Evolutionary conservation across 2,797 vertebrate species (phyloP), one percentile per base, ranked within the genome.

Genomic region (Limosa lapponica): DNA sequence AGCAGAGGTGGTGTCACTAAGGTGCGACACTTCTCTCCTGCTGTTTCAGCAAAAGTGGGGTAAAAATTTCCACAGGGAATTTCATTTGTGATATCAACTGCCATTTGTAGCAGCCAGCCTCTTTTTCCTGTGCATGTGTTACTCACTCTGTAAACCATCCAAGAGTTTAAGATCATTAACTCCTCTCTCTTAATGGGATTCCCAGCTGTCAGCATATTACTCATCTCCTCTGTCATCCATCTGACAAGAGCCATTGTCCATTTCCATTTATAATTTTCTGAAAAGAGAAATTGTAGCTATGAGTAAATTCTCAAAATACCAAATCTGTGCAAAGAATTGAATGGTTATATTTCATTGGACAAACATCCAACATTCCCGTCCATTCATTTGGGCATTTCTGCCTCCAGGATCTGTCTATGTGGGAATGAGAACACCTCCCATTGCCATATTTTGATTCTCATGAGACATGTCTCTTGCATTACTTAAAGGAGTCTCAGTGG

Each of bases 151-250:
- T 81, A 89, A 92, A 71, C 82, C 66, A 67, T 24, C 49, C 24
- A 58, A 49, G 44, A 86, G 65, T 75, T 67, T 61, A 57, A 64
- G 28, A 57, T 71, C 52, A 54, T 79, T 55, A 91, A 55, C 46
- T 85, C 32, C 39, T 58, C 58, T 70, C 17, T 81, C 41, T 58
- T 61, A 69, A 39, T 65, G 66, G 75, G 58, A 57, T 81, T 93
- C 80, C 72, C 36, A 43, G 59, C 70, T 89, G 64, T 86, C 87
- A 90, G 75, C 49, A 34, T 22, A 54, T 87, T 77, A 39, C 18
- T 49, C 15, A 13, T 92, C 41, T 82, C 43, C 18, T 71, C 34
- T 58, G 74, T 80, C 41, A 52, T 24, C 67, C 52, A 7, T 83
- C 57, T 89, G 85, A 61, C 30, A 62, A 74, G 36, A 59, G 24